Base-by-base conservation (phyloP, 2,888 invertebrate genomes). In the Therioaphis trifolii region DNA sequence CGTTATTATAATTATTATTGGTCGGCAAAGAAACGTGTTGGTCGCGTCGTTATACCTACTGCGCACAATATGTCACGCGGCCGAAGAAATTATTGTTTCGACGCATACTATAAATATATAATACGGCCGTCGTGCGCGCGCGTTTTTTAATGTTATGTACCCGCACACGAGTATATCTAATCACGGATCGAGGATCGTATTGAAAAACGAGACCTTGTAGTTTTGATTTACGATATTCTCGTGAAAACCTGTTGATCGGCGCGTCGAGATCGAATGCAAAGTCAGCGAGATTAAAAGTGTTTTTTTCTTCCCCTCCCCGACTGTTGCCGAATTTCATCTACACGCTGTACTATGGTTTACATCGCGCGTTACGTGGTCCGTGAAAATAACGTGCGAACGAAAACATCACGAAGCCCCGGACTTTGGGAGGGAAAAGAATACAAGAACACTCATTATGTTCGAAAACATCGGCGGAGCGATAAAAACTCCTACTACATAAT, bases 201-300 rank as follows among this genome's bases (percentile, higher is more conserved):
- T 24, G 27, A 63, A 63, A 63, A 63, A 63, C 63, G 24, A 63
- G 63, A 63, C 29, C 29, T 27, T 63, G 63, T 27, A 3, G 35
- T 35, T 35, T 11, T 11, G 4, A 15, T 49, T 18, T 21, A 55
- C 55, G 55, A 1, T 27, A 27, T 27, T 12, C 61, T 27, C 61
- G 27, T 61, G 12, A 29, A 35, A 29, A 29, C 29, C 63, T 27
- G 63, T 63, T 29, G 29, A 18, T 12, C 29, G 14, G 29, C 27
- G 63, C 35, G 35, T 35, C 35, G n/a, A n/a, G n/a, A n/a, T n/a
- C 63, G 63, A 55, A 58, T 21, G 58, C 21, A 3, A 9, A 58
- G 11, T 24, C 58, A 21, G 58, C 21, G 55, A 21, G 4, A 18
- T 18, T 5, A 21, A 55, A 35, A 35, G 35, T 5, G 3, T 35